These are phyloP conservation scores for Rhamphomyia laevipes DNA, from an alignment of 2,888 invertebrate species.

Conservation along the genomic window DNA sequence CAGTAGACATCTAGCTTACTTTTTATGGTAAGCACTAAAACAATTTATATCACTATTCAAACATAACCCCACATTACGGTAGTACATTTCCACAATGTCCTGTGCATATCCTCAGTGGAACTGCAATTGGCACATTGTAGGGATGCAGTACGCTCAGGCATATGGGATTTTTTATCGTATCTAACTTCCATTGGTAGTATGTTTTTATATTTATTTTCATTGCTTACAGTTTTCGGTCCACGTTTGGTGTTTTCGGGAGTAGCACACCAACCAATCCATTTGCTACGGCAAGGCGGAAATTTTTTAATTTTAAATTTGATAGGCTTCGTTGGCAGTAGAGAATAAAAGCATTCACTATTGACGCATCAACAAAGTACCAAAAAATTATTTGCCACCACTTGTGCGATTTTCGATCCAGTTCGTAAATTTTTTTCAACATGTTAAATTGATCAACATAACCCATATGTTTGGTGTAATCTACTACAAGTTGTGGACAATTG, in stretches of 20 bases:
- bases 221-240: not conserved
- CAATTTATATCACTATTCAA: too few species aligned
- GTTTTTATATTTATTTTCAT: not conserved
- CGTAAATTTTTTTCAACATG: slow-evolving; percentile 5
- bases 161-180: not conserved
- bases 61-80: too few species aligned
- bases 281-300: not conserved
- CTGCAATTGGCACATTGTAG: not conserved
- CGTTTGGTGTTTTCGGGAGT: not conserved
- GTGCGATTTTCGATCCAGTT: slow-evolving; percentile 4
- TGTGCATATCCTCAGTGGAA: too few species aligned
- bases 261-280: not conserved
- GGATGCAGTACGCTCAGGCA: not conserved
- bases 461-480: slow-evolving; percentile 6
- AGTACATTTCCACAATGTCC: too few species aligned
- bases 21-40: too few species aligned
- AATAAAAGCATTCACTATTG: not conserved
- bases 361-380: slow-evolving; percentile 4
- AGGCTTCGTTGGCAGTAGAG: not conserved
- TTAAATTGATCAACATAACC: slow-evolving; percentile 6
- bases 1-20: too few species aligned
- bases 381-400: slow-evolving; percentile 9
- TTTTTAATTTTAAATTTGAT: not conserved
- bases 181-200: not conserved
- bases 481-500: slow-evolving; percentile 1